Percentiles rank a stretch among this genome's conserved stretches.
phyloP scores from a whole-genome alignment of 2,797 vertebrate genomes.

The Clarias pachynema region DNA sequence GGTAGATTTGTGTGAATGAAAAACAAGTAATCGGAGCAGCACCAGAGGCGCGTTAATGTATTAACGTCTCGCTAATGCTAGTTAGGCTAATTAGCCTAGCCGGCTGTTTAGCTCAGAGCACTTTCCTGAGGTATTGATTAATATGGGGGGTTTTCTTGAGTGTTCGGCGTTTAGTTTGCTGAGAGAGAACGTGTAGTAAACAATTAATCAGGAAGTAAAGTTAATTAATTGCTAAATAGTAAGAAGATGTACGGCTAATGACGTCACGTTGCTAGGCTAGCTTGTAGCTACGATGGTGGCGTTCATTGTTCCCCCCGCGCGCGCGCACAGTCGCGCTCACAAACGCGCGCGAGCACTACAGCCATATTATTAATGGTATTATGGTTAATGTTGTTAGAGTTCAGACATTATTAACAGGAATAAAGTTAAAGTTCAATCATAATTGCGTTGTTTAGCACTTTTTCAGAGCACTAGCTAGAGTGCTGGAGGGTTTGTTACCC shows the following conservation, averaged over 20 bases:
- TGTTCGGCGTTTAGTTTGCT: not conserved
- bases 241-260: not conserved
- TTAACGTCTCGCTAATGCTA: conserved; percentile 14
- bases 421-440: too few relatives aligned
- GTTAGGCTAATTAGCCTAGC: conserved; percentile 34
- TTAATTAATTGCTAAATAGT: not conserved
- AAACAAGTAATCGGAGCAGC: not conserved
- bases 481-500: not conserved
- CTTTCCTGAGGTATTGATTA: not conserved
- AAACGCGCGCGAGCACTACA: not conserved
- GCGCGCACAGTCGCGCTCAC: not conserved
- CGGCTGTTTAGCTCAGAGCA: not conserved
- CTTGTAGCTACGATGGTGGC: conserved; percentile 48
- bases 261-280: conserved; percentile 51
- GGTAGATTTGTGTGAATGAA: not conserved
- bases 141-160: not conserved
- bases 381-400: not conserved
- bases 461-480: not conserved
- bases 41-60: not conserved
- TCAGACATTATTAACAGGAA: not conserved
- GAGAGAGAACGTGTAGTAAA: accelerated
- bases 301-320: conserved; percentile 25
- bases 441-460: not conserved
- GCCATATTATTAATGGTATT: not conserved
- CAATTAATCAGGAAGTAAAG: not conserved